A percentile compares a stretch with the other conserved stretches of the same genome.
Evolutionary conservation across 2,797 vertebrate species (phyloP).

Genomic region (Schizopygopsis pylzovi): DNA sequence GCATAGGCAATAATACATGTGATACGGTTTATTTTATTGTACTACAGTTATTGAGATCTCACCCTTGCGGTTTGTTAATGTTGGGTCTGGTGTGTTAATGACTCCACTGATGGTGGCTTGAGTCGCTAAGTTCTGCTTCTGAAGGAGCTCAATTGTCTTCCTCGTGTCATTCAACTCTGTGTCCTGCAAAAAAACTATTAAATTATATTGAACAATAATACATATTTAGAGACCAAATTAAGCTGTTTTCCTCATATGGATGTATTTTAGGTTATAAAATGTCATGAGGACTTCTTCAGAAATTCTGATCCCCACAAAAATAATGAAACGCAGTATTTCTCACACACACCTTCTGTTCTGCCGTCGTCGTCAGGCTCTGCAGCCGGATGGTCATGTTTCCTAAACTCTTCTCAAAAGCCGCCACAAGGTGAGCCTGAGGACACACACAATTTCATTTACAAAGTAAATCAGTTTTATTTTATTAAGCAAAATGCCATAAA

Average conservation of each 20-base stretch:
- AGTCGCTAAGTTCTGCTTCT: slow-evolving; percentile 85
- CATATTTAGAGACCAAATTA: background rate
- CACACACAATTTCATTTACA: slow-evolving; percentile 40
- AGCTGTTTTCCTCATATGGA: background rate
- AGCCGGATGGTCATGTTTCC: slow-evolving; percentile 89
- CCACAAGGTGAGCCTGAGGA: slow-evolving; percentile 87
- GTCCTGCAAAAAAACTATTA: slow-evolving; percentile 72
- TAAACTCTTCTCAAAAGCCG: slow-evolving; percentile 89
- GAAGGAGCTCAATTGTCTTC: slow-evolving; percentile 87
- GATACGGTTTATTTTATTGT: background rate
- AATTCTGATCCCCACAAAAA: background rate
- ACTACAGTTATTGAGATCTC: background rate
- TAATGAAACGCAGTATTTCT: background rate
- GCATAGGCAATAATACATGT: background rate
- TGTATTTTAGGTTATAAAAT: background rate
- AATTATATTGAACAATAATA: background rate
- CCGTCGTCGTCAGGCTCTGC: slow-evolving; percentile 87
- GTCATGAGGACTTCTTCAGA: background rate
- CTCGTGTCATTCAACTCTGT: slow-evolving; percentile 86
- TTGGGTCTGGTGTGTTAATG: slow-evolving; percentile 84
- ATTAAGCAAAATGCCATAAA: slow-evolving; percentile 30
- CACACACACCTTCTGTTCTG: slow-evolving; percentile 84
- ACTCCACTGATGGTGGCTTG: slow-evolving; percentile 87
- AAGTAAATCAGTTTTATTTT: slow-evolving; percentile 26
- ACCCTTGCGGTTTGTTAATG: slow-evolving; percentile 79